phyloP scores from a whole-genome alignment of 2,888 invertebrate genomes.

The Chymomyza procnemis region DNA sequence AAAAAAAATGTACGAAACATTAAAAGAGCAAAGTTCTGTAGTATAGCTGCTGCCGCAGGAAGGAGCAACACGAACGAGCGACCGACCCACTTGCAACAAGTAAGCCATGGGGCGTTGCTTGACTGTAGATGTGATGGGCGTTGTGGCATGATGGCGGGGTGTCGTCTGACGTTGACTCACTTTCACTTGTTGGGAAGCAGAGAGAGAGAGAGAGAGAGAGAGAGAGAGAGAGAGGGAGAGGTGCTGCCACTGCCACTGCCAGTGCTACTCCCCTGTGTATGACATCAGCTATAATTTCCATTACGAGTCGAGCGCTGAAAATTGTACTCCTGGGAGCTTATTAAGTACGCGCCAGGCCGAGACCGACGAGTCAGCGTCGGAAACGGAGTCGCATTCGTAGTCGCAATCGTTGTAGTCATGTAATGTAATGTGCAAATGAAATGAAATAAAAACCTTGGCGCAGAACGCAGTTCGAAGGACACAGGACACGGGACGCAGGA shows the following conservation, averaged over 20 bases:
- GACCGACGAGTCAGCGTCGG: conserved; percentile 13
- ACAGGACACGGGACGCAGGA: not conserved
- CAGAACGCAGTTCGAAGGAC: not conserved
- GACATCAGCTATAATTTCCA: conserved; percentile 74
- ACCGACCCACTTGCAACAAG: conserved; percentile 69
- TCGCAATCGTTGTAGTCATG: conserved; percentile 18
- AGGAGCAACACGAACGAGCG: no score
- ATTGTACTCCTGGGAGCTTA: conserved; percentile 74
- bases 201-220: no score
- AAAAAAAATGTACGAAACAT: conserved; percentile 47
- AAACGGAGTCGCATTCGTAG: no score
- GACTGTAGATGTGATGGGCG: not conserved
- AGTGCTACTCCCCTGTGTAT: conserved; percentile 57
- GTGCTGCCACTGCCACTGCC: conserved; percentile 6
- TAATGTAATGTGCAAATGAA: conserved; percentile 68
- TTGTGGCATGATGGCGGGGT: not conserved
- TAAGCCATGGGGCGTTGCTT: conserved; percentile 15
- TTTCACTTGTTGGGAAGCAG: conserved; percentile 43
- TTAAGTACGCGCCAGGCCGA: conserved; percentile 49
- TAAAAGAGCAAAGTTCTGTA: conserved; percentile 33
- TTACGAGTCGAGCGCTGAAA: conserved; percentile 69
- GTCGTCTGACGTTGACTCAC: conserved; percentile 44
- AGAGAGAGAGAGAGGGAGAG: no score
- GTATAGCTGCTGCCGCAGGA: not conserved
- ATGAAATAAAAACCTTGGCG: conserved; percentile 57